Base-by-base conservation (phyloP, 2,797 vertebrate genomes). In the Sebastolobus altivelis region DNA sequence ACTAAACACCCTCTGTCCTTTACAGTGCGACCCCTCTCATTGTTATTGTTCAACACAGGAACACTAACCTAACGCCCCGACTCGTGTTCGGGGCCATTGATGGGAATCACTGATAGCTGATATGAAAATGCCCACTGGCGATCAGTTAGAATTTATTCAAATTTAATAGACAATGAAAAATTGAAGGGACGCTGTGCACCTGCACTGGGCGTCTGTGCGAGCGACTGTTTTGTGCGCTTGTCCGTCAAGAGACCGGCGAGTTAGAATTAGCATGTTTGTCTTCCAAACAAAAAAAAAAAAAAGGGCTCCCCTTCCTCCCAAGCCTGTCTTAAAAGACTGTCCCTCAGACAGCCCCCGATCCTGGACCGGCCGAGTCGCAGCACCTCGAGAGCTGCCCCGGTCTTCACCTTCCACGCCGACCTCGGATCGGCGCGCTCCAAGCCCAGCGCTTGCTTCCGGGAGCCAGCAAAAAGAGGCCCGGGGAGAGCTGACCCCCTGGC, bases 401-500 rank as follows among this genome's bases (percentile, higher is more conserved):
- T 92, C 93, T 87, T 89, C 89, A 87, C 92, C 88, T 90, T 89
- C 82, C 89, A 52, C 18, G 78, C 88, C 71, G 83, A 88, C 84
- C 85, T 46, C 85, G 81, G 89, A 86, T 89, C 88, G 54, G 81
- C 54, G 60, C 35, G 80, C 87, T 88, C 83, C 52, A 8, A 86
- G 88, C 88, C 82, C 92, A 43, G 88, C 3, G 62, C 81, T 46
- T 91, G 86, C 92, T 91, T 91, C 90, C 89, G 84, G 91, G 90
- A 95, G 93, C 94, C 93, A 94, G 90, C 73, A 87, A 63, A 63
- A 82, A 31, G 40, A 22, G 67, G 87, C 91, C 94, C 88, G 6
- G 59, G 27, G 92, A 94, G 94, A 88, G 85, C 72, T 92, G 94
- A 95, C 95, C 94, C 92, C 79, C 76, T 93, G 92, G 87, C 93